Evolutionary conservation across 2,797 vertebrate species (phyloP).

Genomic region (Catharus ustulatus): DNA sequence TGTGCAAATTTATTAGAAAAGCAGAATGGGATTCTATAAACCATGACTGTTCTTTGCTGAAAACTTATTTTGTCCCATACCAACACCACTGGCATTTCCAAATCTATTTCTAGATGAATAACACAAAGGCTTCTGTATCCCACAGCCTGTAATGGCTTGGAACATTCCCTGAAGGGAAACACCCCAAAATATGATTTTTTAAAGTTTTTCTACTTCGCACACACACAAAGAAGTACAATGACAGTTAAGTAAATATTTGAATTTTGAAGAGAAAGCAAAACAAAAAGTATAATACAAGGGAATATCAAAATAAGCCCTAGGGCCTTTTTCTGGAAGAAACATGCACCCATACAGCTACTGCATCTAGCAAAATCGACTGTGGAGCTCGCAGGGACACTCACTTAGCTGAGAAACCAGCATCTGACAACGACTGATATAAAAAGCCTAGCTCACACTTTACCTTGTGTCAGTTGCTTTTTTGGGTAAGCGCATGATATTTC

Average conservation of each 20-base stretch:
- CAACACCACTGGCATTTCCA: not conserved
- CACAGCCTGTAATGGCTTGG: not conserved
- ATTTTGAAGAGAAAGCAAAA: not conserved
- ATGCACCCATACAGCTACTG: not conserved
- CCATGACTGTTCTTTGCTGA: not conserved
- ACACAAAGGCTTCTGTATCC: not conserved
- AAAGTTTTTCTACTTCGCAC: fast-evolving
- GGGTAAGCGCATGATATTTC: not conserved
- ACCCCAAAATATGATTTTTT: not conserved
- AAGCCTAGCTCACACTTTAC: not conserved
- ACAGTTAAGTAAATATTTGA: not conserved
- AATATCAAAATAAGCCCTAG: not conserved
- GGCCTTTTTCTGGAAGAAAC: not conserved
- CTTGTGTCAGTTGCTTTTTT: not conserved
- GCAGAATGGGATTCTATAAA: not conserved
- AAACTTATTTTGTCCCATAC: not conserved
- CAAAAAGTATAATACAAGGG: not conserved
- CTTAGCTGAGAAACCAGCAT: not conserved
- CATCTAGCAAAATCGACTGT: not conserved
- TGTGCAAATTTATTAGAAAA: not conserved
- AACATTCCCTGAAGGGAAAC: not conserved
- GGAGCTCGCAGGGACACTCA: not conserved
- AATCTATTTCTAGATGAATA: not conserved
- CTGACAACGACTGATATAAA: not conserved
- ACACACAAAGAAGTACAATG: not conserved